Evolutionary conservation across 2,888 invertebrate genomes (phyloP).

Genomic region (Xestoiulus laeticollis): DNA sequence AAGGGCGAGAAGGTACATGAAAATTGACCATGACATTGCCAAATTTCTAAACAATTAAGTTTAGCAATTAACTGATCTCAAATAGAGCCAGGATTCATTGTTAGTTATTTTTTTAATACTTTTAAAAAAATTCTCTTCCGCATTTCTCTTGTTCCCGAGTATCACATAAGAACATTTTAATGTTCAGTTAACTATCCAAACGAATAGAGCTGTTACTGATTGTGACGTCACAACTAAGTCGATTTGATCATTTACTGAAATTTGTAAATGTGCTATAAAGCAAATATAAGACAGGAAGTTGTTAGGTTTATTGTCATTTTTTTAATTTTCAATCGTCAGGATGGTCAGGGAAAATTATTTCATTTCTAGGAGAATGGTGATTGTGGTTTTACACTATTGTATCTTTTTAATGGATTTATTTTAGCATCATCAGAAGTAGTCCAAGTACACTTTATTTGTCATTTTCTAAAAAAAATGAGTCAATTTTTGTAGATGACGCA

Average conservation of each 20-base stretch:
- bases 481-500: not conserved
- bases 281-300: no score
- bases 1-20: not conserved
- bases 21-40: slow-evolving; percentile 18
- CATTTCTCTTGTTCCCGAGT: not conserved
- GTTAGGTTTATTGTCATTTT: no score
- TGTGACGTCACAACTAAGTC: no score
- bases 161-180: not conserved
- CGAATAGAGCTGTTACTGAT: no score
- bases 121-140: not conserved
- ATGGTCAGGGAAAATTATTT: no score
- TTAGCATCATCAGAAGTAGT: not conserved
- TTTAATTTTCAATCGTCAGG: no score
- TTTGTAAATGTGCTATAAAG: no score
- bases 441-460: not conserved
- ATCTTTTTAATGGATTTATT: not conserved
- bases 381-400: no score
- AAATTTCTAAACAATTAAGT: not conserved
- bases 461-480: not conserved
- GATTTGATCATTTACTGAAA: no score
- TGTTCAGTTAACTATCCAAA: not conserved
- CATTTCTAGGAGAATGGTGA: no score
- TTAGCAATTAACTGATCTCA: not conserved
- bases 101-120: not conserved
- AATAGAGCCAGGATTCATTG: not conserved